phyloP scores from a whole-genome alignment of 53 echinoderm and acorn worm genomes.

The Patiria pectinifera region DNA sequence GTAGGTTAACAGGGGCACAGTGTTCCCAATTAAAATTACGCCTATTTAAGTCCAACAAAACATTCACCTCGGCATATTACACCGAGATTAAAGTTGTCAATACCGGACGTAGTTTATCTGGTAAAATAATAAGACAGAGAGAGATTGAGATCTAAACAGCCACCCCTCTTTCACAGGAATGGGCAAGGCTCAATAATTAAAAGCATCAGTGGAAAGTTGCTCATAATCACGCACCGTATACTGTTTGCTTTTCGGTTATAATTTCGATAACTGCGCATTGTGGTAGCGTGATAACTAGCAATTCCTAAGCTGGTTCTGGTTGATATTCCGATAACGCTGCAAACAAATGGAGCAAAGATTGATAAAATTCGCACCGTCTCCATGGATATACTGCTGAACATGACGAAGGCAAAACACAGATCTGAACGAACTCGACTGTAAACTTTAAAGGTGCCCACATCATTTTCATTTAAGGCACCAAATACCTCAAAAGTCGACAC shows the following conservation, averaged over 20 bases:
- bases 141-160: not conserved
- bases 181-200: not conserved
- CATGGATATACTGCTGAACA: too few relatives aligned
- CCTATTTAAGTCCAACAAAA: not conserved
- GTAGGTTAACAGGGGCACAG: not conserved
- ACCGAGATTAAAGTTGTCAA: too few relatives aligned
- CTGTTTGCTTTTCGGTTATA: not conserved
- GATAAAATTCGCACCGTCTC: too few relatives aligned
- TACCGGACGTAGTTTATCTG: not conserved
- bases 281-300: not conserved
- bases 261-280: not conserved
- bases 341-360: not conserved
- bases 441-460: too few relatives aligned
- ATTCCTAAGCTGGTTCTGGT: not conserved
- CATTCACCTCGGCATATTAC: not conserved
- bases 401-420: too few relatives aligned
- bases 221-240: not conserved
- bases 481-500: too few relatives aligned
- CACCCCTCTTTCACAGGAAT: not conserved
- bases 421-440: too few relatives aligned
- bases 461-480: too few relatives aligned
- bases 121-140: not conserved
- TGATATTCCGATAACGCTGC: not conserved
- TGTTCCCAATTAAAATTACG: not conserved
- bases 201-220: slow-evolving; percentile 10